These are phyloP conservation scores for Circaetus cinerascens DNA, from an alignment of 2,113 vertebrate genomes.

Conservation along the genomic window DNA sequence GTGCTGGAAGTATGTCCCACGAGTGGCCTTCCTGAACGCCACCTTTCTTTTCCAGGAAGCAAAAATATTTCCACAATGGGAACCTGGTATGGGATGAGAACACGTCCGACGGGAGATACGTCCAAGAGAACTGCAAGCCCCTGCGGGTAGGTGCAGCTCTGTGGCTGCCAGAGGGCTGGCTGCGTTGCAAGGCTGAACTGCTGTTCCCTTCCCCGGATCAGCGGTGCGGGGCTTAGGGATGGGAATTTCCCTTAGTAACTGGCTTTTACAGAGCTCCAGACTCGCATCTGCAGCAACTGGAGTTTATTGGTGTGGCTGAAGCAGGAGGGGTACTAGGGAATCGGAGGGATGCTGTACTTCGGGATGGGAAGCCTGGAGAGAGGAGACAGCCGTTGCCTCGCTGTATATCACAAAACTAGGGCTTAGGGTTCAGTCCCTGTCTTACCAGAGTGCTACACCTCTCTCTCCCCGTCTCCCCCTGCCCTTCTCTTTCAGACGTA, in stretches of 20 bases:
- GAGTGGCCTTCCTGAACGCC: neutral
- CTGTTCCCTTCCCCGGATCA: rapidly evolving
- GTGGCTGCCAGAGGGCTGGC: neutral
- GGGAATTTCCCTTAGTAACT: neutral
- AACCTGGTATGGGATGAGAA: slow-evolving; percentile 90
- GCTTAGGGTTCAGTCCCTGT: too few species aligned
- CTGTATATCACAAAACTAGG: neutral
- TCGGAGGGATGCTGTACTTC: rapidly evolving
- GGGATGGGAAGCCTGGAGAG: neutral
- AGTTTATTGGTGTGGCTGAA: neutral
- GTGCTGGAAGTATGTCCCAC: rapidly evolving
- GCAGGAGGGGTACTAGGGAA: neutral
- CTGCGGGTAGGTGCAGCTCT: slow-evolving; percentile 78
- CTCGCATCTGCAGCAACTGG: neutral
- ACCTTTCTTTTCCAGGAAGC: slow-evolving; percentile 76
- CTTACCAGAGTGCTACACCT: rapidly evolving
- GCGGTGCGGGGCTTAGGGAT: rapidly evolving
- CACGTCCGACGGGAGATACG: slow-evolving; percentile 88
- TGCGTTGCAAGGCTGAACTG: rapidly evolving
- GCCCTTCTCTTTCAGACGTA: slow-evolving; percentile 78
- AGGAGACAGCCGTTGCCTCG: rapidly evolving
- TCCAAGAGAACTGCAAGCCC: slow-evolving; percentile 93
- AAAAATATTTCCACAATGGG: slow-evolving; percentile 87
- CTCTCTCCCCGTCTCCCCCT: too few species aligned
- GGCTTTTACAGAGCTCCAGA: rapidly evolving